Evolutionary conservation across 2,113 vertebrate genomes (phyloP), one percentile per base, ranked within the genome.

Genomic region (Carollia perspicillata): DNA sequence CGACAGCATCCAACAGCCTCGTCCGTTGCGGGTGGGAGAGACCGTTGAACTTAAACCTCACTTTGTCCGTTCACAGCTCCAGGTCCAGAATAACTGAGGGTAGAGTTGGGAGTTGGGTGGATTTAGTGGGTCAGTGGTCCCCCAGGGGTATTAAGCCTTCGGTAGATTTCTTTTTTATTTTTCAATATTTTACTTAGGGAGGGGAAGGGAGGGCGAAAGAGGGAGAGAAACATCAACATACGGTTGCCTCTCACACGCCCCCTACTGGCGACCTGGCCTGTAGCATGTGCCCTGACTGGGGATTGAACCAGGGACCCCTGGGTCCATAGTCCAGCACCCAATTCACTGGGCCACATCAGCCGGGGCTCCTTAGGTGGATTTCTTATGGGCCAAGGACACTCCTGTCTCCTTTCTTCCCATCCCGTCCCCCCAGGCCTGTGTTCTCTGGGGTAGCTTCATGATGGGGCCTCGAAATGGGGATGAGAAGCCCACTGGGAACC

Each of bases 1-100:
- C 10, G 0, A 6, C 17, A 8, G 49, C 13, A 5, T 3, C 6
- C 3, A n/a, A 14, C 42, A n/a, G n/a, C n/a, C n/a, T n/a, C n/a
- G n/a, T n/a, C n/a, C 42, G 42, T 42, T 4, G 42, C 13, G 35
- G 22, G n/a, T 0, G 1, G 30, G 68, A n/a, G 37, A 26, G 51
- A 20, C 13, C 0, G 11, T 10, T 11, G 2, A 55, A 28, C 35
- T 26, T 68, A 47, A 40, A 8, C n/a, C 11, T 37, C 20, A n/a
- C 26, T 53, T 49, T 42, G 83, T 17, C 80, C 33, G 5, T 4
- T 51, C 66, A 20, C 72, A 55, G 8, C 37, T 58, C 42, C 23
- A 47, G 74, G 85, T 30, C 49, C 84, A 51, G 80, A 63, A 35
- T 16, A 49, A 33, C 14, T 22, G 9, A 33, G 47, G 28, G 53